Evolutionary conservation across 1,140 invertebrate genomes (phyloP), one percentile per base, ranked within the genome.

Genomic region (Campodea augens): DNA sequence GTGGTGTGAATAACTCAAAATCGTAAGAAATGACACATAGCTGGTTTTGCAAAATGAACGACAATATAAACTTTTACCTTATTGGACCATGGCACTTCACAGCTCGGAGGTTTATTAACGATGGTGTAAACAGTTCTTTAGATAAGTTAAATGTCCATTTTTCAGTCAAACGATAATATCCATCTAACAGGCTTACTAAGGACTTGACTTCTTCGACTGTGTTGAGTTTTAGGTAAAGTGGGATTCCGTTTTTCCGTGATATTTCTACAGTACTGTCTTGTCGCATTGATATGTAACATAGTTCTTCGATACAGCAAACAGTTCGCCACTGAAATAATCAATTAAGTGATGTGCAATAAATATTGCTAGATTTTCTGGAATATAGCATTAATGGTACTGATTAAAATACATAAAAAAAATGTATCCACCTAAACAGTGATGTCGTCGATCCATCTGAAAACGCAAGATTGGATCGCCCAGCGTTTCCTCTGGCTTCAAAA

Each of bases 71-170:
- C n/a, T n/a, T n/a, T 65, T 67, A 81, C 77, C 77, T 82, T 47
- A 91, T 75, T 44, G 88, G 87, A 23, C 87, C 87, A 65, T 92
- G 87, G 55, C 83, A 88, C 61, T 78, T 83, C 45, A 81, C 64
- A 39, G 66, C 62, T 51, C 76, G 69, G n/a, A 91, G 57, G 53
- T 70, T 71, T 52, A 73, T 66, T 25, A 91, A 61, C 15, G 77
- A 81, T 20, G 85, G 85, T 2, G 83, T 82, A 42, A 68, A 60
- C 32, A 84, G 68, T 50, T 85, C 75, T 57, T 74, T 74, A 57
- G 84, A 91, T 37, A 91, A 63, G 65, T 90, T 85, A 56, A 86
- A 86, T 22, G 77, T 89, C 85, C 86, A 91, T 63, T 85, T 89
- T 20, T 78, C 73, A 45, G 77, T 77, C 41, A 91, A 65, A 52